Conservation (phyloP, 2,888 invertebrate species). For the Prostheceraeus crozeri region DNA sequence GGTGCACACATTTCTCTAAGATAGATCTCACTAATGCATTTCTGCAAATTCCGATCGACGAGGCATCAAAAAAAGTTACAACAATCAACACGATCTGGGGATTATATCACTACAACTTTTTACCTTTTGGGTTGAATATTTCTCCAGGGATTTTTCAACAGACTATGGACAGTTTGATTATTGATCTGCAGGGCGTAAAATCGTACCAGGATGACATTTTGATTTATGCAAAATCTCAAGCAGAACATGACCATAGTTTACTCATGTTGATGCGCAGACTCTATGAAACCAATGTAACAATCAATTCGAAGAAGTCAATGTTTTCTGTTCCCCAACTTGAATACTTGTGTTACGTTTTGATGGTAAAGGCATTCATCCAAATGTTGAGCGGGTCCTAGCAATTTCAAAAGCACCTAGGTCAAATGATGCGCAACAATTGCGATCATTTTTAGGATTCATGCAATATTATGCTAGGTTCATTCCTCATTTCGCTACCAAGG, state of each 20-base stretch:
- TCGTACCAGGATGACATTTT: constrained; percentile 6
- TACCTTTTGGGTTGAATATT: constrained; percentile 4
- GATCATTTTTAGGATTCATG: neutral
- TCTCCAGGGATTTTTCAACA: neutral
- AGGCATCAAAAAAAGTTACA: neutral
- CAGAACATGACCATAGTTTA: neutral
- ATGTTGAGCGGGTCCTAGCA: neutral
- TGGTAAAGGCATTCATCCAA: constrained; percentile 13
- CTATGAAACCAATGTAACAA: constrained; percentile 1
- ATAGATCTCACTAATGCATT: constrained; percentile 16
- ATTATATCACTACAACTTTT: constrained; percentile 1
- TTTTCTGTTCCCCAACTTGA: neutral
- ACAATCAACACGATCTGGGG: constrained; percentile 20
- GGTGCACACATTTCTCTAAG: neutral
- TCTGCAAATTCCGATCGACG: constrained; percentile 5
- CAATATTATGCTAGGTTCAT: neutral
- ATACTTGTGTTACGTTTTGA: constrained; percentile 7
- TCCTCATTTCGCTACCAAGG: neutral
- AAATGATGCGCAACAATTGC: neutral
- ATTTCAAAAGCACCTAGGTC: neutral
- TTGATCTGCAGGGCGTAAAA: neutral
- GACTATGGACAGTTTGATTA: neutral
- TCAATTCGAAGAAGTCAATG: constrained; percentile 15
- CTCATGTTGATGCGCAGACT: neutral
- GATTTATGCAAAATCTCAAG: neutral